A percentile compares a stretch with the other conserved stretches of the same genome.
Evolutionary conservation across 2,888 invertebrate species (phyloP).

Genomic region (Campoplex nolae): DNA sequence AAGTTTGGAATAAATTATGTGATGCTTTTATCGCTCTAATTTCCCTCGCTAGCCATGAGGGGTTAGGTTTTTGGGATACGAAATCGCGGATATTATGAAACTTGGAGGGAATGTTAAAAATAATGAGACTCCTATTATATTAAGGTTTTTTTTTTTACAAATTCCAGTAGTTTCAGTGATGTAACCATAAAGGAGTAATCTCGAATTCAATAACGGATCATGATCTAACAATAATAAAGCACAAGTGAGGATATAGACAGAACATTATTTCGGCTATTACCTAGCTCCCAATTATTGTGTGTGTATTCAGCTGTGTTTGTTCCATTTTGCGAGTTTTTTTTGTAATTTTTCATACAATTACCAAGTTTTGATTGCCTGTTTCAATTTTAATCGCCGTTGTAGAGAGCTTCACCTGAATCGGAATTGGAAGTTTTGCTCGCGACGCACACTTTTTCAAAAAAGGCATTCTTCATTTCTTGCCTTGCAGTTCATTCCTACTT

Average conservation of each 20-base stretch:
- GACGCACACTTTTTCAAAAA: too few relatives aligned
- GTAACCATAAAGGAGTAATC: background rate
- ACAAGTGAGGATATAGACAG: background rate
- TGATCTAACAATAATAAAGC: background rate
- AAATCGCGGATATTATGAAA: slow-evolving; percentile 10
- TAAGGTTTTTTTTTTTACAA: background rate
- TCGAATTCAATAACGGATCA: background rate
- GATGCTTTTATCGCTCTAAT: background rate
- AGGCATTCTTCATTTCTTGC: background rate
- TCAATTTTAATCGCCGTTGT: background rate
- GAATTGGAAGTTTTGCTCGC: too few relatives aligned
- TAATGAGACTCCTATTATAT: background rate
- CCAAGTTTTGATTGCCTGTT: background rate
- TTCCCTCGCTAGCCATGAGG: background rate
- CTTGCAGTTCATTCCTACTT: background rate
- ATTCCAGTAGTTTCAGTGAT: background rate
- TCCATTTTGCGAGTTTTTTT: background rate
- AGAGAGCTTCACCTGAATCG: too few relatives aligned
- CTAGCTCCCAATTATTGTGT: background rate
- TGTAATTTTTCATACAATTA: background rate
- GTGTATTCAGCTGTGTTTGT: background rate
- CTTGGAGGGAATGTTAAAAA: background rate
- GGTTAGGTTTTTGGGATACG: background rate
- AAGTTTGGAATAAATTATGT: background rate
- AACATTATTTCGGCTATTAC: background rate